Conservation (phyloP, 2,113 vertebrate genomes). For the Microtus montanus region DNA sequence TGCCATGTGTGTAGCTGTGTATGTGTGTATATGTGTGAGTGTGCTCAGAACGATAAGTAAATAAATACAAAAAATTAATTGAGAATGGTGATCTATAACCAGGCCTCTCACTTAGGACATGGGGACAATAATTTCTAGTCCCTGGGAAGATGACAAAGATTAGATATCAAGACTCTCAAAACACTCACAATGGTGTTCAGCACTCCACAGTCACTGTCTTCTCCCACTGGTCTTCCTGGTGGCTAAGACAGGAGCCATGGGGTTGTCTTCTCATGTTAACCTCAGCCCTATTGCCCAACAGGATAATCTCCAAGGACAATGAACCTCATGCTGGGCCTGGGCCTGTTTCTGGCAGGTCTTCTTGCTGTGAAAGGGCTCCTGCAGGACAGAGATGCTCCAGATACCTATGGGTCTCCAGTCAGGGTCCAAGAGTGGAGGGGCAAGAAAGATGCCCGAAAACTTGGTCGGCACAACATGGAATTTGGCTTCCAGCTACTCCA, state of each 20-base stretch:
- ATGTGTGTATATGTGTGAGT: not conserved
- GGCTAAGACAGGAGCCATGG: fast-evolving
- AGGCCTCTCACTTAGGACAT: not conserved
- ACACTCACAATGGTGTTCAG: fast-evolving
- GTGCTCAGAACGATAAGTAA: not conserved
- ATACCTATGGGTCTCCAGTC: slow-evolving; percentile 34
- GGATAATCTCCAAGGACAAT: slow-evolving; percentile 73
- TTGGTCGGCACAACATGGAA: slow-evolving; percentile 84
- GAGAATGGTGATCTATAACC: not conserved
- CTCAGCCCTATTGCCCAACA: slow-evolving; percentile 64
- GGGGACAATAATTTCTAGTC: not conserved
- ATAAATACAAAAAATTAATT: not conserved
- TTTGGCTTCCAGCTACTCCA: slow-evolving; percentile 90
- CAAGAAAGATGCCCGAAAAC: not conserved
- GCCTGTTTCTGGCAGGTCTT: slow-evolving; percentile 76
- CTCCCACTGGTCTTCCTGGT: not conserved
- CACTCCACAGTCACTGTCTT: fast-evolving
- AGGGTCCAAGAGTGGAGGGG: slow-evolving; percentile 27
- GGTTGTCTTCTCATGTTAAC: not conserved
- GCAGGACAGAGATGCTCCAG: not conserved
- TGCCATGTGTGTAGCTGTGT: not conserved
- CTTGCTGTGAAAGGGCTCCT: slow-evolving; percentile 64
- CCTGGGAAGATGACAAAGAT: fast-evolving
- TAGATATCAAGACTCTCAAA: not conserved
- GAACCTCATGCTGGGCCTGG: slow-evolving; percentile 69